Percentiles rank a stretch among this genome's conserved stretches.
phyloP scores from a whole-genome alignment of 1,140 invertebrate genomes.

The Diprion similis region DNA sequence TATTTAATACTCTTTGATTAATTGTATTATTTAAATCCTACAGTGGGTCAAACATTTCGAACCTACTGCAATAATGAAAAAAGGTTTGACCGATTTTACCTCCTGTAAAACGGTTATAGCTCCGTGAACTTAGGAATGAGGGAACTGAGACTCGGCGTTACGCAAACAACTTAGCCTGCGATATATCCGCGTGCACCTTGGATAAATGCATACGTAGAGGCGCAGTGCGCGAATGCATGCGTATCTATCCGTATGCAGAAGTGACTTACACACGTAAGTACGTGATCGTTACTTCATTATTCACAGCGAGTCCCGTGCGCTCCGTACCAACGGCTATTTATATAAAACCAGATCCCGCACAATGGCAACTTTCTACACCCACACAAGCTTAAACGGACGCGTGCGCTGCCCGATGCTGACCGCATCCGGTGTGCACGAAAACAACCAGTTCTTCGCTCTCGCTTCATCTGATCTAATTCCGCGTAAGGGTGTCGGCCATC shows the following conservation, averaged over 20 bases:
- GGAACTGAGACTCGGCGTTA: too few relatives aligned
- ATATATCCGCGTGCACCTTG: neutral
- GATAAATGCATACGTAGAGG: neutral
- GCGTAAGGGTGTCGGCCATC: neutral
- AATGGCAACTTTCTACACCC: slow-evolving; percentile 29
- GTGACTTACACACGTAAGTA: neutral
- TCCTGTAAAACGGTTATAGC: too few relatives aligned
- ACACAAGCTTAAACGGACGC: slow-evolving; percentile 15
- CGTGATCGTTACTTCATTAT: slow-evolving; percentile 1
- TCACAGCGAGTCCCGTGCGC: neutral
- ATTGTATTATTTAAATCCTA: too few relatives aligned
- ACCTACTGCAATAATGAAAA: too few relatives aligned
- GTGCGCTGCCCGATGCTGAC: slow-evolving; percentile 1
- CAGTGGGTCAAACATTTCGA: too few relatives aligned
- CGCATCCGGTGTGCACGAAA: slow-evolving; percentile 3
- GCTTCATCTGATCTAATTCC: neutral
- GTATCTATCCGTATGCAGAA: neutral
- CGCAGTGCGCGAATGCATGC: neutral
- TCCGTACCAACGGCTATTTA: slow-evolving; percentile 20
- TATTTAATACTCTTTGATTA: too few relatives aligned
- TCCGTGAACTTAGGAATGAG: too few relatives aligned
- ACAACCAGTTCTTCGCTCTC: neutral
- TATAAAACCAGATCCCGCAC: slow-evolving; percentile 29
- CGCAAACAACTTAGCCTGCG: too few relatives aligned
- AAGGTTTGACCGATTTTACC: too few relatives aligned